A percentile compares a stretch with the other conserved stretches of the same genome.
Conservation (phyloP, 2,888 invertebrate genomes). For the Desoria tigrina region DNA sequence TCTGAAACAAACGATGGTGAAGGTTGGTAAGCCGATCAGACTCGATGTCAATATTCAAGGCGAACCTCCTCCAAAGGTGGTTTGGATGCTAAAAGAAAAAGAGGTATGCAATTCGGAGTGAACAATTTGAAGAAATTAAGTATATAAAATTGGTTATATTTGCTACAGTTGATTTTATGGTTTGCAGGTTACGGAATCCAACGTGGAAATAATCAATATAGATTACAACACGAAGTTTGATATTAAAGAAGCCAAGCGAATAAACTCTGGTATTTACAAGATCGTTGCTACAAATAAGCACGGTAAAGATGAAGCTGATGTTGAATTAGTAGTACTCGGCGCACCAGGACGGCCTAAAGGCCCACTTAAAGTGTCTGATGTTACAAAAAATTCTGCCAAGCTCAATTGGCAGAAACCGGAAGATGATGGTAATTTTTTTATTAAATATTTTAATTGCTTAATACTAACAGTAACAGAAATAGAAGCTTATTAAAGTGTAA, state of each 20-base stretch:
- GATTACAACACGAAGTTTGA: constrained; percentile 87
- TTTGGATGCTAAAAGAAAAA: constrained; percentile 81
- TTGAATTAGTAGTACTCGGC: constrained; percentile 87
- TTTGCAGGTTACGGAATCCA: constrained; percentile 66
- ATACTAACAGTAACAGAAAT: too few species aligned
- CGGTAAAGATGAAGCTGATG: constrained; percentile 88
- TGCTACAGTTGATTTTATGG: too few species aligned
- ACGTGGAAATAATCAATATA: constrained; percentile 76
- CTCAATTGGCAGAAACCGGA: constrained; percentile 91
- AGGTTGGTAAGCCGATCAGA: constrained; percentile 87
- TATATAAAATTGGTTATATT: too few species aligned
- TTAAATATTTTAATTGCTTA: constrained; percentile 74
- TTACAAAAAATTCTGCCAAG: constrained; percentile 86
- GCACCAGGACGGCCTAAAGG: constrained; percentile 85
- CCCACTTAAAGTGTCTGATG: constrained; percentile 82
- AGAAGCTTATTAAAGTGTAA: too few species aligned
- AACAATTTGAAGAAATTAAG: too few species aligned
- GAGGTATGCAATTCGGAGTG: constrained; percentile 60
- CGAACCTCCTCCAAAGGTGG: constrained; percentile 91
- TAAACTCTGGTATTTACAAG: constrained; percentile 87
- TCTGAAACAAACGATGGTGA: constrained; percentile 81
- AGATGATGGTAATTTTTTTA: constrained; percentile 93
- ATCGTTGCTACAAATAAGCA: constrained; percentile 87
- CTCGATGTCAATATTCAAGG: constrained; percentile 92
- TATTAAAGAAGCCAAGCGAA: constrained; percentile 74